phyloP scores from a whole-genome alignment of 2,888 invertebrate genomes.

The Tachina fera region DNA sequence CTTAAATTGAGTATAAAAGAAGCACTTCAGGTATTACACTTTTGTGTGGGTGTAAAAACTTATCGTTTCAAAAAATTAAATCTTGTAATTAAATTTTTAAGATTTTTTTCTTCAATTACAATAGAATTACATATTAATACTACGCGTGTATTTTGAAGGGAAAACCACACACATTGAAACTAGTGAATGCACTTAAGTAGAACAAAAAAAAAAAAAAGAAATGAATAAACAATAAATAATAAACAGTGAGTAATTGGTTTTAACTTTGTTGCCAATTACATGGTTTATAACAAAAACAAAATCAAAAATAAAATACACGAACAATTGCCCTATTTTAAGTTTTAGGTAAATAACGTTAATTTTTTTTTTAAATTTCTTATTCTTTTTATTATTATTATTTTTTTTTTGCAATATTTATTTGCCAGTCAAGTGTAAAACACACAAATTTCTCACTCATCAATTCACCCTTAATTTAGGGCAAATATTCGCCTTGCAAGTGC shows the following conservation, averaged over 20 bases:
- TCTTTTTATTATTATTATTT: background rate
- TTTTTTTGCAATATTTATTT: slow-evolving; percentile 29
- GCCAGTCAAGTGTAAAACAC: slow-evolving; percentile 64
- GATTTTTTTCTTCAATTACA: background rate
- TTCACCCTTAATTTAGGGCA: slow-evolving; percentile 42
- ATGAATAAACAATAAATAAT: slow-evolving; percentile 5
- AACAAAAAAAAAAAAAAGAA: background rate
- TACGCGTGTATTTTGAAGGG: slow-evolving; percentile 23
- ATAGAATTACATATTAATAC: slow-evolving; percentile 11
- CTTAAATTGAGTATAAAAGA: slow-evolving; percentile 12
- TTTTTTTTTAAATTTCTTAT: background rate
- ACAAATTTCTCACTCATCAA: slow-evolving; percentile 42
- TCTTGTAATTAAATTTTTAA: slow-evolving; percentile 46
- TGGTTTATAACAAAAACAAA: slow-evolving; percentile 37
- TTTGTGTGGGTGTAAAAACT: slow-evolving; percentile 41
- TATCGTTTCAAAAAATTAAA: slow-evolving; percentile 33
- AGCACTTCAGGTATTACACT: slow-evolving; percentile 32
- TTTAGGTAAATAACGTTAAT: slow-evolving; percentile 21
- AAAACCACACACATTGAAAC: slow-evolving; percentile 56
- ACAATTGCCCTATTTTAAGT: slow-evolving; percentile 40
- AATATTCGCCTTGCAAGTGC: slow-evolving; percentile 49
- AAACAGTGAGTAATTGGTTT: slow-evolving; percentile 75
- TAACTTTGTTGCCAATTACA: slow-evolving; percentile 79
- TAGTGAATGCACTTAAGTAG: background rate
- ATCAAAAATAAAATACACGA: slow-evolving; percentile 31